A percentile compares a stretch with the other conserved stretches of the same genome.
phyloP scores from a whole-genome alignment of 2,797 vertebrate genomes.

The Chlorospingus semifuscus region DNA sequence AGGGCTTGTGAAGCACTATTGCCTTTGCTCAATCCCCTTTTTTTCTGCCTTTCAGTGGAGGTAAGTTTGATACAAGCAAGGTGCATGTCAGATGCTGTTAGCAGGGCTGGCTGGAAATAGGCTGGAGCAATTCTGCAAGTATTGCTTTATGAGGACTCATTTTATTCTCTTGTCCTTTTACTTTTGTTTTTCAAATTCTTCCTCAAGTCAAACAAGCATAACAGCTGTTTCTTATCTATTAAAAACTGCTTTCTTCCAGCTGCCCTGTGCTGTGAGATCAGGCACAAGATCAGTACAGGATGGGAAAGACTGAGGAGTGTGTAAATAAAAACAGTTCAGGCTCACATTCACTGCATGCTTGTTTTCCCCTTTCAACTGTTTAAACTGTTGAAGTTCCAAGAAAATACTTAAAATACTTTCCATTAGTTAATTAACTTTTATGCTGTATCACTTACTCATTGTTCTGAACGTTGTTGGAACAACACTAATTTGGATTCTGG shows the following conservation, averaged over 20 bases:
- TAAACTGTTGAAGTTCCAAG: not conserved
- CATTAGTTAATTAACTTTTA: not conserved
- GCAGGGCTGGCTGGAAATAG: not conserved
- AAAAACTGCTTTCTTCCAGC: not conserved
- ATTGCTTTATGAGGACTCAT: not conserved
- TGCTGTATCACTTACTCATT: not conserved
- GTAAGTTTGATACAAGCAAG: not conserved
- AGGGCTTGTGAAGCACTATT: not conserved
- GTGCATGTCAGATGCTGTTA: not conserved
- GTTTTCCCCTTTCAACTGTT: not conserved
- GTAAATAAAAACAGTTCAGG: conserved; percentile 11
- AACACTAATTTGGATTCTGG: not conserved
- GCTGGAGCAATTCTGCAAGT: not conserved
- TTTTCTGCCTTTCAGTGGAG: not conserved
- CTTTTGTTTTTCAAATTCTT: conserved; percentile 23
- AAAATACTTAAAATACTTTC: conserved; percentile 26
- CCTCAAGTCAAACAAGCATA: not conserved
- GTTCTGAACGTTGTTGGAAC: not conserved
- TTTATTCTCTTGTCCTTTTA: not conserved
- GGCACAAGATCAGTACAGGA: not conserved
- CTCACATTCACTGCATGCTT: not conserved
- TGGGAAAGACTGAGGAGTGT: not conserved
- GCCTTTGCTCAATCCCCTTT: not conserved
- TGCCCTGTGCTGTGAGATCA: not conserved
- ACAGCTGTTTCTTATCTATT: conserved; percentile 31